phyloP scores from a whole-genome alignment of 2,797 vertebrate species.

The Pampus argenteus region DNA sequence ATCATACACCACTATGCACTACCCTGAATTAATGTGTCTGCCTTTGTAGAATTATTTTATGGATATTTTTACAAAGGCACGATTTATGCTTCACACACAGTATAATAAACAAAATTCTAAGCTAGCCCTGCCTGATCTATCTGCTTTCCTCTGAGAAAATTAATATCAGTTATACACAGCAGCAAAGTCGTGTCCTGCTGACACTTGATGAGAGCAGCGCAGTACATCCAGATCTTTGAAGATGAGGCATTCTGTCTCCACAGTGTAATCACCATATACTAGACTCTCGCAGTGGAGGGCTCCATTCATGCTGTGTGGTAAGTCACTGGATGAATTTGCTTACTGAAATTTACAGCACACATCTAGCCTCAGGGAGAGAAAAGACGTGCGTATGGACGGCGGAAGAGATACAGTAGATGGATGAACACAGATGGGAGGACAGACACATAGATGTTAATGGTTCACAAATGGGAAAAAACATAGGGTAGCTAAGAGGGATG shows the following conservation, averaged over 20 bases:
- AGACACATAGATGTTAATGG: constrained; percentile 37
- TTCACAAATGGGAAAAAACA: constrained; percentile 17
- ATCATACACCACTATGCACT: neutral
- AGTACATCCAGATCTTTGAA: constrained; percentile 28
- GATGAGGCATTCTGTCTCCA: constrained; percentile 5
- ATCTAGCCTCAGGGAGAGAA: constrained; percentile 25
- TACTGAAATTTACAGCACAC: constrained; percentile 44
- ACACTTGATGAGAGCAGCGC: neutral
- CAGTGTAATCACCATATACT: constrained; percentile 23
- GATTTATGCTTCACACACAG: constrained; percentile 9
- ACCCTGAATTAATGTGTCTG: neutral
- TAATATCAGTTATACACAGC: constrained; percentile 12
- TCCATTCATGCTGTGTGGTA: constrained; percentile 9
- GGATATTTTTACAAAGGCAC: constrained; percentile 4
- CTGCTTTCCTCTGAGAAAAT: constrained; percentile 10
- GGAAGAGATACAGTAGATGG: constrained; percentile 11
- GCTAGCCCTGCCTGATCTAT: constrained; percentile 4
- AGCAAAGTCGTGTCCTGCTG: constrained; percentile 11
- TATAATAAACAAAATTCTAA: constrained; percentile 35
- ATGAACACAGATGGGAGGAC: constrained; percentile 23
- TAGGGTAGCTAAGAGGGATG: constrained; percentile 20
- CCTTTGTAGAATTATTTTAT: constrained; percentile 31
- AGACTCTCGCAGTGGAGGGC: constrained; percentile 7
- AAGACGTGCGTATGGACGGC: constrained; percentile 2
- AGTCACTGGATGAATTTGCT: constrained; percentile 43